Percentiles rank a stretch among this genome's conserved stretches.
phyloP scores from a whole-genome alignment of 2,797 vertebrate genomes.

The Siniperca obscura region DNA sequence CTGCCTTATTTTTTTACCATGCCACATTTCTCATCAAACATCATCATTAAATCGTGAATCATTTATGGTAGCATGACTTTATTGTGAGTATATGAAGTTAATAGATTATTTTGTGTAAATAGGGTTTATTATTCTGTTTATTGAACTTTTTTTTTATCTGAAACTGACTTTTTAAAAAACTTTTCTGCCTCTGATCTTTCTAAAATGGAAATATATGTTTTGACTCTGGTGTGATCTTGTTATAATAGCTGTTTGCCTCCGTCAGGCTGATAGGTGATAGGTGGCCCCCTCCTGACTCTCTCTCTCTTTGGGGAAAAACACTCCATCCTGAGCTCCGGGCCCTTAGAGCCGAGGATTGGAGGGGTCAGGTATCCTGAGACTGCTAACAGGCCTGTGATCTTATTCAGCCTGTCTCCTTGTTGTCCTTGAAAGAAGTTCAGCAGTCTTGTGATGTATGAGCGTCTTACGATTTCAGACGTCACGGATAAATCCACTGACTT shows the following conservation, averaged over 20 bases:
- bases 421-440: constrained; percentile 75
- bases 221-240: background rate
- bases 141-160: background rate
- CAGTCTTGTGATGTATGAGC: constrained; percentile 70
- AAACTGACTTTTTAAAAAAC: background rate
- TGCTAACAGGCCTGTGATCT: constrained; percentile 46
- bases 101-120: background rate
- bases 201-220: background rate
- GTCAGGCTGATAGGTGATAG: constrained; percentile 33
- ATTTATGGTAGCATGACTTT: background rate
- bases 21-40: constrained; percentile 24
- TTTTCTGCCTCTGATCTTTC: background rate
- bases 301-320: constrained; percentile 30
- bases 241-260: constrained; percentile 9
- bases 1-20: background rate
- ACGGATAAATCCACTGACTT: constrained; percentile 55
- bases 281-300: constrained; percentile 25
- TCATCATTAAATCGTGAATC: background rate
- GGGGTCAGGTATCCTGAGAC: constrained; percentile 55
- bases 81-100: background rate
- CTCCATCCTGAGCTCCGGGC: constrained; percentile 9
- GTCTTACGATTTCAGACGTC: constrained; percentile 63
- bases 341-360: constrained; percentile 7
- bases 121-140: background rate
- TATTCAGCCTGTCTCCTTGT: constrained; percentile 54